Evolutionary conservation across 2,113 vertebrate species (phyloP).

Genomic region (Hypanus sabinus): DNA sequence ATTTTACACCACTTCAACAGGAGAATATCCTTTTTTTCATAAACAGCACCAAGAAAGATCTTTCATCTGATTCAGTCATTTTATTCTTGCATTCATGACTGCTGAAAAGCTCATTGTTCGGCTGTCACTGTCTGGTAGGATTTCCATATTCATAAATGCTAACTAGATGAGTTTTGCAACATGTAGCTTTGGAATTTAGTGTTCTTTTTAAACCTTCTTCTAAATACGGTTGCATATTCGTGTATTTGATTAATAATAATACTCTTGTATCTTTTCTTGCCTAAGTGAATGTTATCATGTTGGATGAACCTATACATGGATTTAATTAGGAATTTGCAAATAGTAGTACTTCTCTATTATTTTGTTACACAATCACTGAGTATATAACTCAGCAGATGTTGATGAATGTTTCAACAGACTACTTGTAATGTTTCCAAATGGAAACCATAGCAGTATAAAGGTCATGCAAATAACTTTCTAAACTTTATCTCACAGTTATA

Average conservation of each 20-base stretch:
- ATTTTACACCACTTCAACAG: constrained; percentile 1
- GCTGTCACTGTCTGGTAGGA: constrained; percentile 16
- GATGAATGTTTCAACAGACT: constrained; percentile 35
- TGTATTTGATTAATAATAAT: not conserved
- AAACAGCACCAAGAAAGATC: not conserved
- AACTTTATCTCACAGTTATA: constrained; percentile 26
- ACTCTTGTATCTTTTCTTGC: not conserved
- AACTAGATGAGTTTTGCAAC: constrained; percentile 21
- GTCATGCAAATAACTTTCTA: constrained; percentile 31
- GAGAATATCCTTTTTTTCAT: not conserved
- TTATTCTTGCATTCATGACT: constrained; percentile 21
- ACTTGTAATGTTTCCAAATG: constrained; percentile 28
- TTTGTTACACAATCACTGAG: constrained; percentile 19
- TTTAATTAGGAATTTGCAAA: not conserved
- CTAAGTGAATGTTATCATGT: not conserved
- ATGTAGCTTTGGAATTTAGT: constrained; percentile 8
- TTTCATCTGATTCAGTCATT: constrained; percentile 5
- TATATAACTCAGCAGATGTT: constrained; percentile 33
- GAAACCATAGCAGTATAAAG: constrained; percentile 31
- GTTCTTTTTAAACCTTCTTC: not conserved
- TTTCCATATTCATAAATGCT: constrained; percentile 33
- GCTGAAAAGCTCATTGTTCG: constrained; percentile 31
- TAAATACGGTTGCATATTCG: not conserved
- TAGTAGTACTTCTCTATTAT: constrained; percentile 2
- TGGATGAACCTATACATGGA: not conserved